phyloP scores from a whole-genome alignment of 2,113 vertebrate species.

The Oryzias melastigma region DNA sequence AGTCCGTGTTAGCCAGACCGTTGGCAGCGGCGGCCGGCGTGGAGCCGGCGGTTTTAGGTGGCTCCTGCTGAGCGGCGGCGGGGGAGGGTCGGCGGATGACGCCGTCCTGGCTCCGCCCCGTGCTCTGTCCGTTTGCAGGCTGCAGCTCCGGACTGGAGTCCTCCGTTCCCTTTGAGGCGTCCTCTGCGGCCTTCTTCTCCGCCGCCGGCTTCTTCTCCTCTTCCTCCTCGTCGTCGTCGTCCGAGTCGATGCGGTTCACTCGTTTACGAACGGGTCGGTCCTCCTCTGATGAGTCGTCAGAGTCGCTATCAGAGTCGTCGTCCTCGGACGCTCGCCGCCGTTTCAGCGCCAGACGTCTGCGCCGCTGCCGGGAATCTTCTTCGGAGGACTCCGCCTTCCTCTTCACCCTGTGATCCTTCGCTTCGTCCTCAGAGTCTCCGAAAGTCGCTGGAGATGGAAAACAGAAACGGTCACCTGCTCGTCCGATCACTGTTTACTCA shows the following conservation, averaged over 20 bases:
- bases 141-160: constrained; percentile 85
- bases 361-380: constrained; percentile 64
- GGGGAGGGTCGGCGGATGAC: constrained; percentile 13
- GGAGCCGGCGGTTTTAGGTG: constrained; percentile 82
- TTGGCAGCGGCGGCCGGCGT: constrained; percentile 78
- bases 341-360: constrained; percentile 63
- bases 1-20: constrained; percentile 82
- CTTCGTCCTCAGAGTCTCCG: constrained; percentile 82
- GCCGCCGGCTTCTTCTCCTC: constrained; percentile 64
- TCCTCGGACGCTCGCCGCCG: constrained; percentile 75
- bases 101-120: constrained; percentile 82
- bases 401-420: constrained; percentile 67
- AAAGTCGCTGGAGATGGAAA: constrained; percentile 59
- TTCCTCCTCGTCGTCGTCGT: constrained; percentile 64
- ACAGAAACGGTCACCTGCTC: not conserved
- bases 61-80: constrained; percentile 44
- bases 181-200: constrained; percentile 76
- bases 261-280: constrained; percentile 88
- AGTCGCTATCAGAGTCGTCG: constrained; percentile 66
- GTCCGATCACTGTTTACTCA: too few relatives aligned
- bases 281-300: constrained; percentile 68
- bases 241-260: constrained; percentile 91
- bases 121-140: constrained; percentile 89
- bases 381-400: constrained; percentile 72
- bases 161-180: constrained; percentile 85